Base-by-base conservation (phyloP, 1,140 invertebrate species). In the Drosophila repletoides region DNA sequence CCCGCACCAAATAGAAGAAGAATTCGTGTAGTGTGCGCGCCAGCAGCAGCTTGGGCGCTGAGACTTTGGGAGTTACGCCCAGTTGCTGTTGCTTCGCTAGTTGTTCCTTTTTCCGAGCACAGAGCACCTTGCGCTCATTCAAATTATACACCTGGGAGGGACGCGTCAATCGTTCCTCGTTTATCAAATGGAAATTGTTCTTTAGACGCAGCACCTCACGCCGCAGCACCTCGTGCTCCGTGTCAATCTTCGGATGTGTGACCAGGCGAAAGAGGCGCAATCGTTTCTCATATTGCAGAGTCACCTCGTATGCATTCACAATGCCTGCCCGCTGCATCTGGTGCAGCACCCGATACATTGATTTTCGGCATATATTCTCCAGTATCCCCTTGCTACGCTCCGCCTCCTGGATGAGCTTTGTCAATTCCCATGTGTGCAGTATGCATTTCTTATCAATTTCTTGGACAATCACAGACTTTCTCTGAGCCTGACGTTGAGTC, bases 1-100 rank as follows among this genome's bases (percentile, higher is more conserved):
- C 92, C 52, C 94, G 93, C 1, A 94, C 90, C 3, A 96, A 73
- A 83, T 96, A 95, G 87, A 92, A 95, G 0, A 96, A 71, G 40
- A 94, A 92, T 60, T 93, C 90, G 72, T 97, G 95, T 10, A 96
- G 67, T 9, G 92, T 89, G 66, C 93, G 89, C 90, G 95, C 93
- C 22, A 95, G 90, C 1, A 93, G 81, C 70, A 95, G 95, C 89
- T 96, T 96, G 0, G 95, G 95, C 19, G 76, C 33, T 33, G 48
- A 21, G 2, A 33, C 51, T 21, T 74, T 77, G 7, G 29, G 6
- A 2, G 40, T 21, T n/a, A 12, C 12, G 7, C 1, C 1, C 3
- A 10, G 19, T 1, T 3, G 19, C 14, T 14, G 21, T 5, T 9
- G 41, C 28, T 5, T 14, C 2, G n/a, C 2, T 12, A 7, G 6